A percentile compares a stretch with the other conserved stretches of the same genome.
These are phyloP conservation scores for Malacoctenus gilli DNA, from an alignment of 2,797 vertebrate species.

Conservation along the genomic window DNA sequence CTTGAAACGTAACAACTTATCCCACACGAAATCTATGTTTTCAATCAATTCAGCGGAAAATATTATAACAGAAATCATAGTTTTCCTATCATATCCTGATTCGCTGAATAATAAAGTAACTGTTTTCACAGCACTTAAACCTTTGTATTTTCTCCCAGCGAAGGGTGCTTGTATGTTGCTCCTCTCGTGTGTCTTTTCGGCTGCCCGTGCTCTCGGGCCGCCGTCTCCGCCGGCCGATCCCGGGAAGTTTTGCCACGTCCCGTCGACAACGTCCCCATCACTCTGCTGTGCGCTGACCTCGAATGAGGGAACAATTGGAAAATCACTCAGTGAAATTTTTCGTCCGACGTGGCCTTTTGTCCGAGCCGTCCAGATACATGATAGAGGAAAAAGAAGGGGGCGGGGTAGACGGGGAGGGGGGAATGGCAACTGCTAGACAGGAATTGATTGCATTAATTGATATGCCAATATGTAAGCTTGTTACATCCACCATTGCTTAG, in stretches of 20 bases:
- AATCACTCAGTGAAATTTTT: constrained; percentile 73
- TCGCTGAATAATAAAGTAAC: no score
- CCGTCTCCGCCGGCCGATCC: constrained; percentile 17
- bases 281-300: constrained; percentile 28
- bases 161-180: constrained; percentile 31
- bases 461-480: constrained; percentile 99
- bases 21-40: no score
- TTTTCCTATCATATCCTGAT: no score
- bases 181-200: no score
- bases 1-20: no score
- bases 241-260: constrained; percentile 18
- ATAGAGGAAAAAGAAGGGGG: constrained; percentile 51
- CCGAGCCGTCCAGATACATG: constrained; percentile 76
- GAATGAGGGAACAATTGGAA: constrained; percentile 57
- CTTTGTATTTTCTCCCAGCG: constrained; percentile 12
- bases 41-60: no score
- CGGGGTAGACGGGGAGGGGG: constrained; percentile 67
- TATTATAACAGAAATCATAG: no score
- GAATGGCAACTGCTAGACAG: constrained; percentile 93
- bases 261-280: constrained; percentile 34
- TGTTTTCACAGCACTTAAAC: constrained; percentile 13
- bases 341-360: constrained; percentile 75
- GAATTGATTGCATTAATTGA: constrained; percentile 99
- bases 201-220: not conserved
- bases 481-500: constrained; percentile 99